Conservation (phyloP, 2,113 vertebrate species). For the Aegithalos caudatus region DNA sequence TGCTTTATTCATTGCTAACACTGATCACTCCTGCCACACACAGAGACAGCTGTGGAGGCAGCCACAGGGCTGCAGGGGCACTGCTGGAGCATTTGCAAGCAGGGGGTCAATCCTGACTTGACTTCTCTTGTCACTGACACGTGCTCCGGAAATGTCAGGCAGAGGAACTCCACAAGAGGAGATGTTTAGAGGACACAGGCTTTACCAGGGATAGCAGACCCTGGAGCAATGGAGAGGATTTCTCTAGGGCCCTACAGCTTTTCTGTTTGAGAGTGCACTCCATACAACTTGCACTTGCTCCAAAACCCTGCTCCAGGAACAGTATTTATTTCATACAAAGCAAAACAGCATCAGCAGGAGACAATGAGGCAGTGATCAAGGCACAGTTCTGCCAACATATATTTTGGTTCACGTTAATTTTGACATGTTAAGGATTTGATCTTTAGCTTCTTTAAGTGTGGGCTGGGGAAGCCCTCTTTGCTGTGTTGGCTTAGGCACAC, state of each 20-base stretch:
- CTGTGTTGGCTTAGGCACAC: not conserved
- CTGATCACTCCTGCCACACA: not conserved
- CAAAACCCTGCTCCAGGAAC: not conserved
- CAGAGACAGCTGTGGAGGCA: not conserved
- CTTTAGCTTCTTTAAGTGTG: not conserved
- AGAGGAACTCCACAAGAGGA: not conserved
- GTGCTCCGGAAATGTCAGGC: not conserved
- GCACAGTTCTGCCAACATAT: not conserved
- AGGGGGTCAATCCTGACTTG: not conserved
- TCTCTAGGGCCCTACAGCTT: not conserved
- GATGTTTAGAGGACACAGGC: not conserved
- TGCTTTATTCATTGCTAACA: slow-evolving; percentile 10
- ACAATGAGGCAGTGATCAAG: not conserved
- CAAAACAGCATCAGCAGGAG: not conserved
- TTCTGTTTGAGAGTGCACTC: not conserved
- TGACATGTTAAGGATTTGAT: not conserved
- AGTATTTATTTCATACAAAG: not conserved
- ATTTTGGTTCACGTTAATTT: not conserved
- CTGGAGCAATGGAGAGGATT: not conserved
- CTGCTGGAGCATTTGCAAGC: not conserved
- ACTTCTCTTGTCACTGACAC: not conserved
- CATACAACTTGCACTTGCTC: not conserved
- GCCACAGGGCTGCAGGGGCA: not conserved
- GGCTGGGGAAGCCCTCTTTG: not conserved
- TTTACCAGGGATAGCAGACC: not conserved